Evolutionary conservation across 2,797 vertebrate species (phyloP).

Genomic region (Phyllotis vaccarum): DNA sequence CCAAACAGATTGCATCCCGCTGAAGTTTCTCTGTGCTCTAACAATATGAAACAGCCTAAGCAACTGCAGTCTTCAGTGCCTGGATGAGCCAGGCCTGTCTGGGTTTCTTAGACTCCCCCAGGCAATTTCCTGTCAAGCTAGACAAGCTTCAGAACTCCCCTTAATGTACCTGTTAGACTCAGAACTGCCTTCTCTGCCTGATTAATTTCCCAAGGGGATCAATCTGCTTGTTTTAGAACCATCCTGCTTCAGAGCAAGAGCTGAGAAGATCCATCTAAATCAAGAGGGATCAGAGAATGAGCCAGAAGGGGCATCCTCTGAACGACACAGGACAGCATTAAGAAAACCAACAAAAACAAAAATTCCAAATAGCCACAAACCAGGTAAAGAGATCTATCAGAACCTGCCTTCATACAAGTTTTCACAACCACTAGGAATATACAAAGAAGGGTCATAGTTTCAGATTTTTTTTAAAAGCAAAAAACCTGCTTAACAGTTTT

Average conservation of each 20-base stretch:
- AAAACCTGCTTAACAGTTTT: background rate
- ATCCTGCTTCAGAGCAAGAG: slow-evolving; percentile 38
- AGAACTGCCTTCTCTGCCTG: slow-evolving; percentile 41
- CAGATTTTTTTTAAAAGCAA: background rate
- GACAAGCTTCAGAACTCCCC: slow-evolving; percentile 63
- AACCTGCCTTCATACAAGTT: background rate
- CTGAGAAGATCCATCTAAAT: slow-evolving; percentile 59
- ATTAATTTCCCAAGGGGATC: slow-evolving; percentile 73
- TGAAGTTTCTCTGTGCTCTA: background rate
- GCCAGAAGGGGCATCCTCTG: background rate
- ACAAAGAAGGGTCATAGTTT: background rate
- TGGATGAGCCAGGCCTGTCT: slow-evolving; percentile 27
- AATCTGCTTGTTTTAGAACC: slow-evolving; percentile 49
- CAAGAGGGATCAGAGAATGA: slow-evolving; percentile 26
- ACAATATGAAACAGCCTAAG: slow-evolving; percentile 38
- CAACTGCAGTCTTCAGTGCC: slow-evolving; percentile 19
- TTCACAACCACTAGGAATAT: background rate
- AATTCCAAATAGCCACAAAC: background rate
- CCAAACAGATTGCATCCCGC: background rate
- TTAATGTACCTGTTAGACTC: slow-evolving; percentile 49
- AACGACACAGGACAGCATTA: background rate
- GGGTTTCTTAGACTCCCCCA: slow-evolving; percentile 64
- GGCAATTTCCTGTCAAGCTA: slow-evolving; percentile 68
- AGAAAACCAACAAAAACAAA: background rate
- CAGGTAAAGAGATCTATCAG: background rate